phyloP scores from a whole-genome alignment of 2,888 invertebrate genomes.

The Nebria brevicollis region DNA sequence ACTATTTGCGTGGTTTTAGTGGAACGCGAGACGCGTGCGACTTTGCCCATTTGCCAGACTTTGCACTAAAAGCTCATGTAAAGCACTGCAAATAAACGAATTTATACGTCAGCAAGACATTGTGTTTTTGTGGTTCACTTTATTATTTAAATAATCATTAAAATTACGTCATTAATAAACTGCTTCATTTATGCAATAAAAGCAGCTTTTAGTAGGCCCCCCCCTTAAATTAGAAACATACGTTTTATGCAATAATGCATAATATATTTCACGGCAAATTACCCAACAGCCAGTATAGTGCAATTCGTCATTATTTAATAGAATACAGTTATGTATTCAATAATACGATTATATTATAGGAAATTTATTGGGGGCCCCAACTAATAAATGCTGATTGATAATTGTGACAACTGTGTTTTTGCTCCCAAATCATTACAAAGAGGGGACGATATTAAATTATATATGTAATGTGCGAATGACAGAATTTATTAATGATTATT shows the following conservation, averaged over 20 bases:
- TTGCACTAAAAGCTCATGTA: no score
- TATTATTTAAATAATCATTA: no score
- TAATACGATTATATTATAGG: not conserved
- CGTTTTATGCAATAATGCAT: not conserved
- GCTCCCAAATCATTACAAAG: not conserved
- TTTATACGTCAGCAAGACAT: no score
- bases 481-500: not conserved
- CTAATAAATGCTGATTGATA: not conserved
- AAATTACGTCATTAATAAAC: not conserved
- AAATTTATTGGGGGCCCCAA: not conserved
- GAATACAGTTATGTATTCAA: not conserved
- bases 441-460: not conserved
- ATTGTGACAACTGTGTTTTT: not conserved
- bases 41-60: no score
- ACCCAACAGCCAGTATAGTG: not conserved
- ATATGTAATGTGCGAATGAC: not conserved
- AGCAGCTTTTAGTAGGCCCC: not conserved
- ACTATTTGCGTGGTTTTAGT: no score
- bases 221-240: not conserved
- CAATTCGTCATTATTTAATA: not conserved
- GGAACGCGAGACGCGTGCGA: no score
- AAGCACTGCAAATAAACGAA: no score
- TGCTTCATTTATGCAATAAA: not conserved
- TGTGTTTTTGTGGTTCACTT: no score
- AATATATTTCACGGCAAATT: not conserved